A percentile compares a stretch with the other conserved stretches of the same genome.
These are phyloP conservation scores for Neolamprologus modestus DNA, from an alignment of 2,113 vertebrate genomes.

Conservation along the genomic window DNA sequence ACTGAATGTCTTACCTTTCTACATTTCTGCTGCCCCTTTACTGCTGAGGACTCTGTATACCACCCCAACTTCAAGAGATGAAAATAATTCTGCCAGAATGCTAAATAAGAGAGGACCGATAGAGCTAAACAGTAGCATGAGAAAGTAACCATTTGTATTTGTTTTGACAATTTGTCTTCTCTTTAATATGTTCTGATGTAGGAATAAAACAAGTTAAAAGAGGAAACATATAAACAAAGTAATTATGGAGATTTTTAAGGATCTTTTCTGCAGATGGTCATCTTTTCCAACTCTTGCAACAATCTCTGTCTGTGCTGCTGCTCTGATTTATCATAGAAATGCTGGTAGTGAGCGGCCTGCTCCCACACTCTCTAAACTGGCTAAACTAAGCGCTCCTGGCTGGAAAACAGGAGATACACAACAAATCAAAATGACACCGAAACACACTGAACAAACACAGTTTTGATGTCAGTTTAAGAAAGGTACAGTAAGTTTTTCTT, in stretches of 20 bases:
- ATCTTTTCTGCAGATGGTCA: not conserved
- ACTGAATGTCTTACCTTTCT: not conserved
- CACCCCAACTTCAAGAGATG: not conserved
- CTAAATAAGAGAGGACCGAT: not conserved
- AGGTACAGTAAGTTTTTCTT: not conserved
- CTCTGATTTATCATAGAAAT: not conserved
- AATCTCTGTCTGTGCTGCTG: not conserved
- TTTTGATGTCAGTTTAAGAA: accelerated
- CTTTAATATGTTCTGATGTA: not conserved
- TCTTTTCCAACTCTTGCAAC: not conserved
- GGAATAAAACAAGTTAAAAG: not conserved
- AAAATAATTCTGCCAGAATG: not conserved
- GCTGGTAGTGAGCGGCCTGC: not conserved
- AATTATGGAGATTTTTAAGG: accelerated
- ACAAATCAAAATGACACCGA: not conserved
- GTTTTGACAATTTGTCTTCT: not conserved
- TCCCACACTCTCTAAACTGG: not conserved
- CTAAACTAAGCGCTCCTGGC: accelerated
- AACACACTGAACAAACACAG: not conserved
- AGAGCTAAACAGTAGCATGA: not conserved
- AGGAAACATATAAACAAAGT: accelerated
- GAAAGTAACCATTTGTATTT: not conserved
- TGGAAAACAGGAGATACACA: not conserved
- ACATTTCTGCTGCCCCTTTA: not conserved
- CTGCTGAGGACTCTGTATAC: not conserved